These are phyloP conservation scores for Trichogramma dendrolimi DNA, from an alignment of 2,888 invertebrate genomes.

Conservation along the genomic window DNA sequence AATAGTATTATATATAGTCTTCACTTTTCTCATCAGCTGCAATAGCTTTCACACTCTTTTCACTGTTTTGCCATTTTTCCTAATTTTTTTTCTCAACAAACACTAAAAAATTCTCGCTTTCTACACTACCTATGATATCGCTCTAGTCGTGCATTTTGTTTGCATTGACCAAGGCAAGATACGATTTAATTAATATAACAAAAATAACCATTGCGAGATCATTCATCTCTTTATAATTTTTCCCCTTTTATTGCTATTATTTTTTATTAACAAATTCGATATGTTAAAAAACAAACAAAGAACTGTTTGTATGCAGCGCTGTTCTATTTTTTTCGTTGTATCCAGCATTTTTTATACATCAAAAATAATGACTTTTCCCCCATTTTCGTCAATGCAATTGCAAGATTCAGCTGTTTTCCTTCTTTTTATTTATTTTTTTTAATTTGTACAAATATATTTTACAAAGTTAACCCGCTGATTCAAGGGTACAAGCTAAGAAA, in stretches of 20 bases:
- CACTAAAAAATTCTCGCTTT: constrained; percentile 8
- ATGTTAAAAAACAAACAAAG: neutral
- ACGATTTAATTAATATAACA: constrained; percentile 19
- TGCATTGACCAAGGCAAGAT: constrained; percentile 40
- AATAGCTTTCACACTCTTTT: constrained; percentile 8
- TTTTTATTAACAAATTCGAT: neutral
- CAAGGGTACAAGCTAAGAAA: too few species aligned
- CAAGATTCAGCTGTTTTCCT: too few species aligned
- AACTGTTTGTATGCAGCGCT: constrained; percentile 3
- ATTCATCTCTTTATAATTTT: neutral
- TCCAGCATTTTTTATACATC: constrained; percentile 8
- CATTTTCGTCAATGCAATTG: too few species aligned
- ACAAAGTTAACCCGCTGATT: too few species aligned
- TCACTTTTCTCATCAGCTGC: constrained; percentile 33
- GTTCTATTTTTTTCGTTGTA: constrained; percentile 20
- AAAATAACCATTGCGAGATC: neutral
- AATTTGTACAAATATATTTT: too few species aligned
- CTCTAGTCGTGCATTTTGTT: constrained; percentile 24
- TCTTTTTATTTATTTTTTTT: too few species aligned
- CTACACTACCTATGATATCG: constrained; percentile 9
- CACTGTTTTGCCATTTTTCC: constrained; percentile 17
- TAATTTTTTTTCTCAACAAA: constrained; percentile 19
- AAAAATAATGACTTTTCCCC: neutral
- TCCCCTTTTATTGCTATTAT: neutral
- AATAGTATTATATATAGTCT: constrained; percentile 47